Conservation (phyloP, 1,140 invertebrate species). For the Drosophila azteca region DNA sequence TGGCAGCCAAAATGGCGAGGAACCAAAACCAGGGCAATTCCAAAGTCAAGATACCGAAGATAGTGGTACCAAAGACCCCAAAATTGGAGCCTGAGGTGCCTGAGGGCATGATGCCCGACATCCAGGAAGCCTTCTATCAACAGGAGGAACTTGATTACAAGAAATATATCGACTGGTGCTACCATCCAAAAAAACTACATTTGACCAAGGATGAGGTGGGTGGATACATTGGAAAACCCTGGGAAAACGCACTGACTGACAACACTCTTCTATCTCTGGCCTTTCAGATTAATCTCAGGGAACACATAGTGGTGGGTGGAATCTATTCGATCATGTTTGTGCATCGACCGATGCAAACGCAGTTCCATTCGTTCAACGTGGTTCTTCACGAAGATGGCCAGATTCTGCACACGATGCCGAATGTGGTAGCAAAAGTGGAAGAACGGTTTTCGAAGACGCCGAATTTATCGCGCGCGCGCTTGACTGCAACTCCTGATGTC, state of each 20-base stretch:
- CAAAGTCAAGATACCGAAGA: constrained; percentile 18
- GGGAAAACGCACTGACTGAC: not conserved
- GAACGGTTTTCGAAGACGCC: not conserved
- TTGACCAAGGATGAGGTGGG: constrained; percentile 52
- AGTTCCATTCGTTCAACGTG: constrained; percentile 63
- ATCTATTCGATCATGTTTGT: constrained; percentile 61
- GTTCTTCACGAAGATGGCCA: constrained; percentile 60
- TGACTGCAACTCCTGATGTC: not conserved
- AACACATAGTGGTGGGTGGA: constrained; percentile 66
- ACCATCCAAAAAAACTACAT: constrained; percentile 52
- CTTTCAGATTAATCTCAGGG: constrained; percentile 65
- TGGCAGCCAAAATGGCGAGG: constrained; percentile 29
- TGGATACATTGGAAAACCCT: too few relatives aligned
- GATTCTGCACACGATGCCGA: constrained; percentile 32
- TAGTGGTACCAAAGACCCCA: constrained; percentile 49
- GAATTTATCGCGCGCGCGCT: constrained; percentile 1
- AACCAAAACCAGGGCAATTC: too few relatives aligned
- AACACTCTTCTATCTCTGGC: not conserved
- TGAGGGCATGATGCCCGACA: constrained; percentile 53
- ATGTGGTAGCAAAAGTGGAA: constrained; percentile 35
- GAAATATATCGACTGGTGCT: constrained; percentile 52
- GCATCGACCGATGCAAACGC: constrained; percentile 39
- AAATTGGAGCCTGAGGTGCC: constrained; percentile 42
- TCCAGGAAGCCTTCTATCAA: constrained; percentile 34
- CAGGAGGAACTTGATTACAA: constrained; percentile 56